A percentile compares a stretch with the other conserved stretches of the same genome.
Evolutionary conservation across 2,113 vertebrate species (phyloP).

Genomic region (Patagioenas fasciata): DNA sequence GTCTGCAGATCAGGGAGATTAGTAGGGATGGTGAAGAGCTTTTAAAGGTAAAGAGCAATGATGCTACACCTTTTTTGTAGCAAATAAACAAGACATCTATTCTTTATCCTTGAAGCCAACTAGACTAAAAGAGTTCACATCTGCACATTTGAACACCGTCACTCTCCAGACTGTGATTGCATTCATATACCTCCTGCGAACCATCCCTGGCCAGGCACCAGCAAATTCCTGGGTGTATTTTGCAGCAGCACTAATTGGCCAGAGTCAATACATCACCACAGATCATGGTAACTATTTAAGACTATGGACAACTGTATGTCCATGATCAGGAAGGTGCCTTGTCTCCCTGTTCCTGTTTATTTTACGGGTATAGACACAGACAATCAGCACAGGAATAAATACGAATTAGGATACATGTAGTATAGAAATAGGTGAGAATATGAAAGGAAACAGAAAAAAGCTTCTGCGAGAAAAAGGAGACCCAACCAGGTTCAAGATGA

Average conservation of each 20-base stretch:
- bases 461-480: not conserved
- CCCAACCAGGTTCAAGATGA: not conserved
- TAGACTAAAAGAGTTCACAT: not conserved
- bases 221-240: not conserved
- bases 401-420: not conserved
- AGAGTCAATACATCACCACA: rapidly evolving
- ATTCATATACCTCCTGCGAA: not conserved
- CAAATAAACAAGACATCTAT: not conserved
- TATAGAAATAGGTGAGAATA: not conserved
- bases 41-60: not conserved
- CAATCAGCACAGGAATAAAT: not conserved
- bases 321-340: not conserved
- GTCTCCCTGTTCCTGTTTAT: not conserved
- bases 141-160: not conserved
- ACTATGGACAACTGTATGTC: not conserved
- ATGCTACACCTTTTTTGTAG: not conserved
- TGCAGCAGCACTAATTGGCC: not conserved
- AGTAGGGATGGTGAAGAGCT: not conserved
- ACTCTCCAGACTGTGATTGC: not conserved
- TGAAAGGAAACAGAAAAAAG: not conserved
- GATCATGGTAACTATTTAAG: not conserved
- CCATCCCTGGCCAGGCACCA: not conserved
- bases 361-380: not conserved
- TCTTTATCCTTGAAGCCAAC: not conserved
- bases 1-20: not conserved